Conservation (phyloP, 2,888 invertebrate genomes). For the Drosophila neonasuta region DNA sequence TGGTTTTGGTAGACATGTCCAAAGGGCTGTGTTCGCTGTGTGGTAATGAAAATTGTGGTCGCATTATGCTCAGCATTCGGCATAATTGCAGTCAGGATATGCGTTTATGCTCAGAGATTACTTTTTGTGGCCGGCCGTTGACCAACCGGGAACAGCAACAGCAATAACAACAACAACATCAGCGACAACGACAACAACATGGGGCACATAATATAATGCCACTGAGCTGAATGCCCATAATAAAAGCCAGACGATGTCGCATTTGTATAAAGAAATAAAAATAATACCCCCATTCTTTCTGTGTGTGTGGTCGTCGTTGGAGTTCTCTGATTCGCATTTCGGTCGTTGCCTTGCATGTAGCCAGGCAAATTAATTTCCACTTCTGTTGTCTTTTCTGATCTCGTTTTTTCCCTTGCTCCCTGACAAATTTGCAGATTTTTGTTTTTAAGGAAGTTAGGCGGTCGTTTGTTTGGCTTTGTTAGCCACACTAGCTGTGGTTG, state of each 20-base stretch:
- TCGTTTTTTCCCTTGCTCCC: background rate
- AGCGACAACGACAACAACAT: constrained; percentile 7
- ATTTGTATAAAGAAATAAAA: constrained; percentile 70
- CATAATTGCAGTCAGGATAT: constrained; percentile 72
- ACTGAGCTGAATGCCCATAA: constrained; percentile 56
- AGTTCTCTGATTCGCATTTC: constrained; percentile 10
- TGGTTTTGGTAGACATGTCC: constrained; percentile 46
- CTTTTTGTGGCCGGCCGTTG: constrained; percentile 69
- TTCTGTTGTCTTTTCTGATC: constrained; percentile 23
- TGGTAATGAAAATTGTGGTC: constrained; percentile 73
- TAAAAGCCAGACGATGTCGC: constrained; percentile 69
- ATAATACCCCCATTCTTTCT: constrained; percentile 53
- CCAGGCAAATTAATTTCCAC: constrained; percentile 62
- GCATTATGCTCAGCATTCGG: constrained; percentile 73
- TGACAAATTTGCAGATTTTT: constrained; percentile 25
- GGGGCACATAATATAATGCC: constrained; percentile 34
- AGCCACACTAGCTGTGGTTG: constrained; percentile 28
- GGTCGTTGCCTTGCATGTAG: constrained; percentile 24
- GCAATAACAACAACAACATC: constrained; percentile 19
- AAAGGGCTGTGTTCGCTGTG: constrained; percentile 44
- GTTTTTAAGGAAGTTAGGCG: constrained; percentile 26
- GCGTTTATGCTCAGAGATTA: constrained; percentile 74
- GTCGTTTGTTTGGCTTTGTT: constrained; percentile 17
- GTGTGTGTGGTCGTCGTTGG: constrained; percentile 17
- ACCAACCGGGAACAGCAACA: constrained; percentile 38